Evolutionary conservation across 1,140 invertebrate species (phyloP), one percentile per base, ranked within the genome.

Genomic region (Periplaneta americana): DNA sequence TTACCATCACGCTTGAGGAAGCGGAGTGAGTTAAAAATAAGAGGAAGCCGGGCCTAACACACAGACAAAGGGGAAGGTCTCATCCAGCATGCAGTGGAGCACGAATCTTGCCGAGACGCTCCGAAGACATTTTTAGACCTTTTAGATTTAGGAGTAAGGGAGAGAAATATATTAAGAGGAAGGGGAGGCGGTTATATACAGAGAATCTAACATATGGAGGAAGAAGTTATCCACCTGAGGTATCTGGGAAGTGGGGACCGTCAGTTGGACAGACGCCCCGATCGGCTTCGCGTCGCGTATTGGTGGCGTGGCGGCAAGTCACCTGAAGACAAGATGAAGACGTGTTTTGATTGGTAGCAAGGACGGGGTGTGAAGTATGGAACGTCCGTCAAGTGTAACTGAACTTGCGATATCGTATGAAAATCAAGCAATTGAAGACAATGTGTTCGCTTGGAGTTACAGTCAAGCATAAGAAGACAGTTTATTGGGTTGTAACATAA

Each of bases 101-200:
- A n/a, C 77, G 77, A 32, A 78, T 2, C 22, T 8, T 34, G 79
- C 79, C 79, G 79, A 80, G 39, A n/a, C 32, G 22, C 17, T 13
- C 79, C 79, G 79, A 80, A 80, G 79, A 80, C 79, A 74, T 39
- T 80, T 80, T 80, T 80, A 80, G 79, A 57, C 32, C 13, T n/a
- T 74, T 80, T 34, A 37, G 39, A 48, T 15, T 78, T 48, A 32
- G 77, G 33, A 78, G 37, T 11, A 35, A 66, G 48, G 48, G 48
- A 66, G 3, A 13, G 39, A 15, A 48, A 48, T 48, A 48, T 13
- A 48, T 48, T 48, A 18, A 15, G 39, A 31, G 77, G 9, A 31
- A 34, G 31, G 36, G 13, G 77, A n/a, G 77, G 32, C 22, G 9
- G 33, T 37, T 78, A 34, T 78, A 78, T 78, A 48, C 77, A 78